Percentiles rank a stretch among this genome's conserved stretches.
These are phyloP conservation scores for Oxyura jamaicensis DNA, from an alignment of 2,113 vertebrate species.

Conservation along the genomic window DNA sequence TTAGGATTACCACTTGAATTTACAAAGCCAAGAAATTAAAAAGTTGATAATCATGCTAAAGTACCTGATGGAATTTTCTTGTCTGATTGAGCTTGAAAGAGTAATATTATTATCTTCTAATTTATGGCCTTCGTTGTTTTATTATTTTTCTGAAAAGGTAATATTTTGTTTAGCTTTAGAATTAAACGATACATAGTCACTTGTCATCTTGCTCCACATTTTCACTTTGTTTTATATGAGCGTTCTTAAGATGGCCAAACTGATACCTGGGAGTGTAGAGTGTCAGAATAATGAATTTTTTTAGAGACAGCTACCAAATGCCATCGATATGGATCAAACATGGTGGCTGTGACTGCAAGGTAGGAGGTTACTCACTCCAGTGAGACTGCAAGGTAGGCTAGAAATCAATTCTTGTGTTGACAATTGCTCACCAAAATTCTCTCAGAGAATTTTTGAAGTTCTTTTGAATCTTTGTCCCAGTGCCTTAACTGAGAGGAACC, in stretches of 20 bases:
- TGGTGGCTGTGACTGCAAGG: rapidly evolving
- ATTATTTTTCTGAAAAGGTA: background rate
- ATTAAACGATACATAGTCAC: background rate
- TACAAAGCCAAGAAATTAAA: background rate
- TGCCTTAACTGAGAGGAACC: background rate
- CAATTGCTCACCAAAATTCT: background rate
- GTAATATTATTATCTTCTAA: background rate
- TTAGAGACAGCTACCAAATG: background rate
- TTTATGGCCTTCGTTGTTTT: background rate
- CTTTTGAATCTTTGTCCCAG: background rate
- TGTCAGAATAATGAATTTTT: background rate
- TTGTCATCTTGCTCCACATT: background rate
- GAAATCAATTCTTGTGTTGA: background rate
- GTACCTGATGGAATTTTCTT: background rate
- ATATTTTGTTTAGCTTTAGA: background rate
- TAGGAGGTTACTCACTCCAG: background rate
- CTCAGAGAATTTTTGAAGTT: background rate
- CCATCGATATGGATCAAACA: background rate
- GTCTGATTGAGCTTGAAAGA: background rate
- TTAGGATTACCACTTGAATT: background rate
- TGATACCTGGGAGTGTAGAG: background rate
- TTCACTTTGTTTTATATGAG: background rate
- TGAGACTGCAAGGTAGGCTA: background rate
- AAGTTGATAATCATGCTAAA: background rate
- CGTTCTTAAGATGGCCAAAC: background rate